These are phyloP conservation scores for Parauchenoglanis ngamensis DNA, from an alignment of 2,797 vertebrate species.

Conservation along the genomic window DNA sequence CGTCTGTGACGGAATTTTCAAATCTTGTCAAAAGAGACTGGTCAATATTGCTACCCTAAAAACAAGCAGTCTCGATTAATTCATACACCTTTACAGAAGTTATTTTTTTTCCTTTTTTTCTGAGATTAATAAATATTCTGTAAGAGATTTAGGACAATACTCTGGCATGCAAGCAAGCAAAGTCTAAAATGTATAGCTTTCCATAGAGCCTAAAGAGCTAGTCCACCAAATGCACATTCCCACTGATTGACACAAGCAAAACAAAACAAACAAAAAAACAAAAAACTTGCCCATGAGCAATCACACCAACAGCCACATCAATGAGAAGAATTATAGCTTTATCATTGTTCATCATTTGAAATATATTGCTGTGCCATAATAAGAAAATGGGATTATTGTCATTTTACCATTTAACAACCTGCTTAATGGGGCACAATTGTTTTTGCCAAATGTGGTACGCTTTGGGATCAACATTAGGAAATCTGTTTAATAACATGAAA, in stretches of 20 bases:
- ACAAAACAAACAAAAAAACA: slow-evolving; percentile 55
- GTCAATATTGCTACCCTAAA: slow-evolving; percentile 79
- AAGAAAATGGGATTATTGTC: slow-evolving; percentile 61
- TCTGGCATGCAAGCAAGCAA: slow-evolving; percentile 82
- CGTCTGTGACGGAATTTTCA: slow-evolving; percentile 71
- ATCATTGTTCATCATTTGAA: slow-evolving; percentile 62
- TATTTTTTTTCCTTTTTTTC: slow-evolving; percentile 63
- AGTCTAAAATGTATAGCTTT: slow-evolving; percentile 68
- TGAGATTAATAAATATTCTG: slow-evolving; percentile 78
- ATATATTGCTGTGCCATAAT: slow-evolving; percentile 77
- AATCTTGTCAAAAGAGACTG: slow-evolving; percentile 71
- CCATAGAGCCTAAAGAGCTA: slow-evolving; percentile 82
- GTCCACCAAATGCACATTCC: slow-evolving; percentile 94
- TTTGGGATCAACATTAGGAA: slow-evolving; percentile 39
- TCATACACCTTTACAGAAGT: slow-evolving; percentile 67
- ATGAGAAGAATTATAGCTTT: slow-evolving; percentile 74
- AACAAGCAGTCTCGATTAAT: slow-evolving; percentile 72
- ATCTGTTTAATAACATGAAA: slow-evolving; percentile 21
- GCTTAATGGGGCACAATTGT: slow-evolving; percentile 24
- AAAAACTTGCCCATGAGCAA: slow-evolving; percentile 64
- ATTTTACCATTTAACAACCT: slow-evolving; percentile 30
- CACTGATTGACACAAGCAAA: slow-evolving; percentile 97
- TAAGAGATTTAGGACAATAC: slow-evolving; percentile 72
- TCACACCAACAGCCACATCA: slow-evolving; percentile 67
- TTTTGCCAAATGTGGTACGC: slow-evolving; percentile 1